Evolutionary conservation across 2,113 vertebrate genomes (phyloP).

Genomic region (Eublepharis macularius): DNA sequence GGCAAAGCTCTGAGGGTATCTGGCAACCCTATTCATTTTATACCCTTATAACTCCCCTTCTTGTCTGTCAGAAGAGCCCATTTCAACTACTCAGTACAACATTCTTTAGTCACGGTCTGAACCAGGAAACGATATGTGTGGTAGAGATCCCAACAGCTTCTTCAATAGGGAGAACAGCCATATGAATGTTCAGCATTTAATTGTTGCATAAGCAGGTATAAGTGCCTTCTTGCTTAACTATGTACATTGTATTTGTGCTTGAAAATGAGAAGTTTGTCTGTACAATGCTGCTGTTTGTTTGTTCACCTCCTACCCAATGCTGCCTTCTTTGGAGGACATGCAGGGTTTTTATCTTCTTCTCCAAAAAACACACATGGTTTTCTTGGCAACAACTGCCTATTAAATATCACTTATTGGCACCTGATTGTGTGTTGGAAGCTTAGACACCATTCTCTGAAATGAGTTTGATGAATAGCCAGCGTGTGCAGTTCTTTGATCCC

Average conservation of each 20-base stretch:
- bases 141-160: not conserved
- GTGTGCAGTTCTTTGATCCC: not conserved
- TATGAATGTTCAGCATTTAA: not conserved
- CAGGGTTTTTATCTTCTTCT: conserved; percentile 8
- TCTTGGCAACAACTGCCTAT: not conserved
- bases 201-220: not conserved
- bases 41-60: not conserved
- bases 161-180: not conserved
- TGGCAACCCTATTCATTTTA: no score
- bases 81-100: not conserved
- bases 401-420: not conserved
- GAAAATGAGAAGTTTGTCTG: not conserved
- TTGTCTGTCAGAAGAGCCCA: no score
- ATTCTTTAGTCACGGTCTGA: not conserved
- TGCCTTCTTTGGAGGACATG: not conserved
- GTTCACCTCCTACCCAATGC: not conserved
- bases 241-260: rapidly evolving
- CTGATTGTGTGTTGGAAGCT: not conserved
- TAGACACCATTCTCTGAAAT: not conserved
- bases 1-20: no score
- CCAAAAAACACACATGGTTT: not conserved
- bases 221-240: not conserved
- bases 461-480: not conserved
- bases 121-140: not conserved
- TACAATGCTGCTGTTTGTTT: not conserved